Conservation (phyloP, 2,888 invertebrate species). For the Geotrupes spiniger region DNA sequence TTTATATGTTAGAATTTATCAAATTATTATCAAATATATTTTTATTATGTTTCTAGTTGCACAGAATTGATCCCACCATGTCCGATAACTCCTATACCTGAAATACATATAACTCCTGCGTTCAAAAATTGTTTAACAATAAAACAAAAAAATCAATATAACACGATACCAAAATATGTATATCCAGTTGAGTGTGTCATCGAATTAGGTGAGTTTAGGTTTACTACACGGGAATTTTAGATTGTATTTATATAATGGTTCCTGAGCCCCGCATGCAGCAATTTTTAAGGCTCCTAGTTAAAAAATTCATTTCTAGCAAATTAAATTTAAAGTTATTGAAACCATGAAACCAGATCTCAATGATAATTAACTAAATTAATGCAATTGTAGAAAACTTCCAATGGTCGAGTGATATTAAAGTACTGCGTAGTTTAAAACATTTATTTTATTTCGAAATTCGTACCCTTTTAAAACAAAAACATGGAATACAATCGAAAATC, state of each 20-base stretch:
- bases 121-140: constrained; percentile 39
- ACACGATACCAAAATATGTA: constrained; percentile 21
- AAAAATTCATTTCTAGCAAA: too few relatives aligned
- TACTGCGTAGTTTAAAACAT: constrained; percentile 77
- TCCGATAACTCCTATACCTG: constrained; percentile 39
- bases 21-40: too few relatives aligned
- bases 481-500: constrained; percentile 56
- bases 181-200: constrained; percentile 27
- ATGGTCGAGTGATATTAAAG: constrained; percentile 88
- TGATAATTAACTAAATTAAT: too few relatives aligned
- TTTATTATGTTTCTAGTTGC: constrained; percentile 43
- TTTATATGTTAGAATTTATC: too few relatives aligned
- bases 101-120: constrained; percentile 32
- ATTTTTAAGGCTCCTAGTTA: too few relatives aligned
- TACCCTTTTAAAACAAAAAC: constrained; percentile 58
- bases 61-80: constrained; percentile 52
- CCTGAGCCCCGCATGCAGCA: too few relatives aligned
- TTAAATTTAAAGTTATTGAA: constrained; percentile 85
- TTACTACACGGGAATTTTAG: too few relatives aligned
- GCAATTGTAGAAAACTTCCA: too few relatives aligned
- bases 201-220: constrained; percentile 27
- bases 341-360: too few relatives aligned
- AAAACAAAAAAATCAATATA: constrained; percentile 26
- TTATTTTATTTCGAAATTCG: constrained; percentile 84
- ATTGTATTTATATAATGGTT: too few relatives aligned